Base-by-base conservation (phyloP, 2,113 vertebrate species). In the Hymenochirus boettgeri region DNA sequence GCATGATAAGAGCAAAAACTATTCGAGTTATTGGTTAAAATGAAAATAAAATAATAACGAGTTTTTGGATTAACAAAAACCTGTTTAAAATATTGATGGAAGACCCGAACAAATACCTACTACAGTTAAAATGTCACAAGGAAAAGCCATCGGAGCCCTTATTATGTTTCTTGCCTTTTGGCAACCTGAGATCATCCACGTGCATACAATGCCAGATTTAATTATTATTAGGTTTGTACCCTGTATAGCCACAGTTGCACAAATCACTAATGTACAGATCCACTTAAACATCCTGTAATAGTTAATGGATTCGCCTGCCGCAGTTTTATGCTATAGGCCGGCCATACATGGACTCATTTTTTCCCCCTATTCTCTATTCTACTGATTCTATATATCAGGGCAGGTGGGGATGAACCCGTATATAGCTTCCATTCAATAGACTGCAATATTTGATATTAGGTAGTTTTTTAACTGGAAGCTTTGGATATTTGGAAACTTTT, bases 111-210 rank as follows among this genome's bases (percentile, higher is more conserved):
- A 15, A 48, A 35, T 31, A 42, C 42, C 27, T 45, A 42, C 57
- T 42, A 26, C 45, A 53, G 42, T 55, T 37, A 35, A 54, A 57
- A 56, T 31, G 46, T 46, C 56, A 65, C 45, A 45, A 58, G 17
- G 15, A 57, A 24, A 57, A 48, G 4, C 25, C 18, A 57, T 47
- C 48, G 53, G 52, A 48, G 19, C 25, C n/a, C 10, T 46, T 48
- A 57, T 57, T 65, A 57, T 23, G 46, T 65, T 57, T 35, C 27
- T 45, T 65, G 53, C 54, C 42, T 37, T 55, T 31, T 65, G 53
- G 53, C 39, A 46, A 53, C 54, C 17, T 19, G 22, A 33, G 21
- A 65, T 57, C 15, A 46, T 37, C 31, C 18, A n/a, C 26, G 11
- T 31, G 51, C 22, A 23, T 21, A 21, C 31, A 56, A 65, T 5